Evolutionary conservation across 2,888 invertebrate genomes (phyloP).

Genomic region (Crepidodera aurea): DNA sequence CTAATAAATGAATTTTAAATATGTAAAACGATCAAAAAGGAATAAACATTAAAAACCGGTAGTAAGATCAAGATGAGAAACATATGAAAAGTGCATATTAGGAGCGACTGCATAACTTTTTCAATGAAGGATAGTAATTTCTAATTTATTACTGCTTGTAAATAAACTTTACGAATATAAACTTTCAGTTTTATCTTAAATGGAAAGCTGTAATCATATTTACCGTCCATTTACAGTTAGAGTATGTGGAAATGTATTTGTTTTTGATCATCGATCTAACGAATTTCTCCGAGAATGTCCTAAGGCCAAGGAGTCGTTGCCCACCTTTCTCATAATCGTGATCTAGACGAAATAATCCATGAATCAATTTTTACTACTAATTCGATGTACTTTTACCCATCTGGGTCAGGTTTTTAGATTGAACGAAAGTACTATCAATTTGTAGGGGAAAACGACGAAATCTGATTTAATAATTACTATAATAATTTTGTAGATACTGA

Average conservation of each 20-base stretch:
- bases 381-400: background rate
- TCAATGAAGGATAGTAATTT: background rate
- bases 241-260: background rate
- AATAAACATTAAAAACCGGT: too few relatives aligned
- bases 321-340: background rate
- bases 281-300: slow-evolving; percentile 16
- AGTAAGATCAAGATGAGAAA: too few relatives aligned
- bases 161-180: background rate
- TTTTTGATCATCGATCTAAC: background rate
- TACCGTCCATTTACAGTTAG: background rate
- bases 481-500: too few relatives aligned
- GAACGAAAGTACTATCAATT: background rate
- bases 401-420: background rate
- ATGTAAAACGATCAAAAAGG: too few relatives aligned
- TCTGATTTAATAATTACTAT: too few relatives aligned
- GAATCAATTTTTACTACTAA: background rate
- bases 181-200: slow-evolving; percentile 7
- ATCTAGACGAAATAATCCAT: background rate
- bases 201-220: slow-evolving; percentile 2
- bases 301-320: background rate
- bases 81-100: too few relatives aligned
- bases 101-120: background rate
- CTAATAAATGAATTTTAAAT: too few relatives aligned
- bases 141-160: background rate
- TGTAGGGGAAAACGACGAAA: background rate